Percentiles rank a stretch among this genome's conserved stretches.
phyloP scores from a whole-genome alignment of 2,888 invertebrate species.

The Leptopilina myrica region DNA sequence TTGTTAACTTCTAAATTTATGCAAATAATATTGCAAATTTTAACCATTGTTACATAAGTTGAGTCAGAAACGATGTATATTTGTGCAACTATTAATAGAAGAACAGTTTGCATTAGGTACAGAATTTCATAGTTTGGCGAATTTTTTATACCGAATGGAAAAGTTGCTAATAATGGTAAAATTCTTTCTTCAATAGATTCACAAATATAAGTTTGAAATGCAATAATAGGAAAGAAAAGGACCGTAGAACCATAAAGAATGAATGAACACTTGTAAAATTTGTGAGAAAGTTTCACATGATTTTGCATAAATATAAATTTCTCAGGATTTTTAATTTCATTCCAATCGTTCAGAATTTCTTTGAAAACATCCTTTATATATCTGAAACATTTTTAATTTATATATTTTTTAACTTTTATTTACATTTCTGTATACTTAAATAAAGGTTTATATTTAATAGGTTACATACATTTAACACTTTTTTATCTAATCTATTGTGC shows the following conservation, averaged over 20 bases:
- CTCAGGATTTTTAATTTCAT: not conserved
- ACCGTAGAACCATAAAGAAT: not conserved
- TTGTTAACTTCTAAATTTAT: too few relatives aligned
- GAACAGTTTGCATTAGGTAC: not conserved
- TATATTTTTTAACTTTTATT: too few relatives aligned
- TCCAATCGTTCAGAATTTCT: slow-evolving; percentile 2
- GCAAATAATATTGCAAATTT: not conserved
- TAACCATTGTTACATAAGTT: not conserved
- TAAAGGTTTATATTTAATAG: too few relatives aligned
- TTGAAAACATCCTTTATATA: not conserved
- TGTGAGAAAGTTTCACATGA: slow-evolving; percentile 4
- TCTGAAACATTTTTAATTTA: not conserved
- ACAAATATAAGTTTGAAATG: not conserved
- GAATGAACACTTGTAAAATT: not conserved
- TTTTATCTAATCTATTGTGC: too few relatives aligned
- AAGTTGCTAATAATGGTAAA: not conserved
- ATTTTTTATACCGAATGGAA: not conserved
- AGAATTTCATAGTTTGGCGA: slow-evolving; percentile 8
- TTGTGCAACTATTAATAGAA: not conserved
- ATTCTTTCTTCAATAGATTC: slow-evolving; percentile 2
- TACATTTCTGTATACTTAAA: too few relatives aligned
- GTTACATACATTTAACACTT: too few relatives aligned
- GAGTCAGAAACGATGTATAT: not conserved
- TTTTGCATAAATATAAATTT: not conserved
- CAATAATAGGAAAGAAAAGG: not conserved